Conservation (phyloP, 1,140 invertebrate genomes). For the Oryctes rhinoceros region DNA sequence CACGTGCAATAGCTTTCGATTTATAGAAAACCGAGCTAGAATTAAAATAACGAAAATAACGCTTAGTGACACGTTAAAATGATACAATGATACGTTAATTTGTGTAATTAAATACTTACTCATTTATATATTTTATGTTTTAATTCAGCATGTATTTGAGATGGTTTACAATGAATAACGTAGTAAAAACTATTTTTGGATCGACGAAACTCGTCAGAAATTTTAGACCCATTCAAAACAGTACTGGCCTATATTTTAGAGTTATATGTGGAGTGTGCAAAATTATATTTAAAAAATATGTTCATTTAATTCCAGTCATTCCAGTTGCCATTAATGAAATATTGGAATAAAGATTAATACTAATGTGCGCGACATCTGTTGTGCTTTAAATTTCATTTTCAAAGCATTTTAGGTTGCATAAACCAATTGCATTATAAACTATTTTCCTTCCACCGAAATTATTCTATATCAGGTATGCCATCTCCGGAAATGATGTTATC, state of each 20-base stretch:
- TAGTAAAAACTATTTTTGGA: constrained; percentile 30
- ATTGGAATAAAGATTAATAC: too few species aligned
- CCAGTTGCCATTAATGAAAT: too few species aligned
- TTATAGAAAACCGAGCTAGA: background rate
- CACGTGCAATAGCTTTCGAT: background rate
- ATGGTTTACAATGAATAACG: background rate
- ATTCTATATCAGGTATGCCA: background rate
- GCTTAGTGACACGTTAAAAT: background rate
- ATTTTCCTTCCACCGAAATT: too few species aligned
- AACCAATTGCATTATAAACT: too few species aligned
- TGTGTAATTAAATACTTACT: background rate
- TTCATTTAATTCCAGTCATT: too few species aligned
- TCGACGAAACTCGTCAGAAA: background rate
- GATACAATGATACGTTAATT: background rate
- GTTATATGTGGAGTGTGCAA: background rate
- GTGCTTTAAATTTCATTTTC: too few species aligned
- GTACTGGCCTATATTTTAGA: background rate
- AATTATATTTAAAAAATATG: background rate
- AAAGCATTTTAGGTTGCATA: too few species aligned
- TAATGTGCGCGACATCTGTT: too few species aligned
- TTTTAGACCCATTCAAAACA: constrained; percentile 1
- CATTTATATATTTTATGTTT: background rate
- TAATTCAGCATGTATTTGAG: background rate
- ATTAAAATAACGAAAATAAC: background rate
- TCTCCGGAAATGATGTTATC: background rate